phyloP scores from a whole-genome alignment of 2,797 vertebrate species.

The Characodon lateralis region DNA sequence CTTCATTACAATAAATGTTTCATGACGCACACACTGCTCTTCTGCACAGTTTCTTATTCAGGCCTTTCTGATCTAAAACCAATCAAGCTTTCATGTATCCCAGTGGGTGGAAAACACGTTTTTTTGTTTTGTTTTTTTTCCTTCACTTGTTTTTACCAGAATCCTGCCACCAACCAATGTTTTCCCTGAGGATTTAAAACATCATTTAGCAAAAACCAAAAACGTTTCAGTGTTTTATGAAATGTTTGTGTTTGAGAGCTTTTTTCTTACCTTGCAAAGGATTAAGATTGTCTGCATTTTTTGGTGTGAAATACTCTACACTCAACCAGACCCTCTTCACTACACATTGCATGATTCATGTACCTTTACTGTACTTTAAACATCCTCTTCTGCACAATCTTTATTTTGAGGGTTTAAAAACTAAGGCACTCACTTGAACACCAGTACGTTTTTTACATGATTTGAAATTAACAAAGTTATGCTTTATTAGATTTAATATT shows the following conservation, averaged over 20 bases:
- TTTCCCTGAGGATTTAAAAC: constrained; percentile 65
- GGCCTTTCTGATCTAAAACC: constrained; percentile 31
- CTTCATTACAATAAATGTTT: too few relatives aligned
- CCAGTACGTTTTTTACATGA: background rate
- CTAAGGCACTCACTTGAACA: background rate
- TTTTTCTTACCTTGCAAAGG: constrained; percentile 39
- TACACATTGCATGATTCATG: constrained; percentile 4
- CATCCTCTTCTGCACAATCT: background rate
- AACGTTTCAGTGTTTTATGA: constrained; percentile 36
- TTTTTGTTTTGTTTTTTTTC: constrained; percentile 14
- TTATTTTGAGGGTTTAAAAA: background rate
- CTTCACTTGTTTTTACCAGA: constrained; percentile 30
- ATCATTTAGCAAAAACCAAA: constrained; percentile 69
- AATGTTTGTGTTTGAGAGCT: constrained; percentile 54
- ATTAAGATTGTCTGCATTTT: constrained; percentile 54
- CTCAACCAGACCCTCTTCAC: background rate
- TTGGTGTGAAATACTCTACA: constrained; percentile 19
- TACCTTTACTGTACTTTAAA: background rate
- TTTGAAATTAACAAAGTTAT: background rate
- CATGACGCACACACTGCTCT: background rate
- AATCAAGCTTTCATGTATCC: constrained; percentile 30
- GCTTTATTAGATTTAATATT: constrained; percentile 7
- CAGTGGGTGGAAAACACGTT: constrained; percentile 17
- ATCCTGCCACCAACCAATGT: constrained; percentile 47
- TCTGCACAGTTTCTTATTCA: constrained; percentile 16